These are phyloP conservation scores for Deroplatys truncata DNA, from an alignment of 2,888 invertebrate genomes.

Conservation along the genomic window DNA sequence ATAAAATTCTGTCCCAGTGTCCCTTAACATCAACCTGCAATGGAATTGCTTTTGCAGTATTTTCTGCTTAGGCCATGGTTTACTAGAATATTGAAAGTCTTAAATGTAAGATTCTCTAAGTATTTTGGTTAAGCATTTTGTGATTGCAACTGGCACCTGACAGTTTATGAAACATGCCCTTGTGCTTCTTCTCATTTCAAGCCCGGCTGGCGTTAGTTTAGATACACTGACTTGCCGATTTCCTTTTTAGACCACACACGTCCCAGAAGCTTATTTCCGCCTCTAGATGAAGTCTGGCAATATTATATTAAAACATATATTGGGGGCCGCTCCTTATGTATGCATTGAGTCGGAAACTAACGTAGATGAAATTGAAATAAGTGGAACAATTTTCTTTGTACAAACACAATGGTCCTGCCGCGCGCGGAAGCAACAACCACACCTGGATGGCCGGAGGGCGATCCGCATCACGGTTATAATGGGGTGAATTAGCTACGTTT, in stretches of 20 bases:
- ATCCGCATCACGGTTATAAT: neutral
- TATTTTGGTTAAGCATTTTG: too few species aligned
- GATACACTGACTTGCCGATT: neutral
- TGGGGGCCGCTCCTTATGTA: neutral
- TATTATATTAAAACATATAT: neutral
- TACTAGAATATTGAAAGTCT: too few species aligned
- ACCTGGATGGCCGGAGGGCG: neutral
- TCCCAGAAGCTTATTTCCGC: slow-evolving; percentile 9
- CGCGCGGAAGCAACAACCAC: neutral
- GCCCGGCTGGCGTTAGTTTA: neutral
- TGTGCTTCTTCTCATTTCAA: neutral
- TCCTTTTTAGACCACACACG: neutral
- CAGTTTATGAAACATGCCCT: neutral
- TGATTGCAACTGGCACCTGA: neutral
- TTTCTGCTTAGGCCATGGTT: too few species aligned
- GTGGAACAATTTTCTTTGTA: slow-evolving; percentile 16
- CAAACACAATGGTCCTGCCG: neutral
- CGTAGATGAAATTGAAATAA: neutral
- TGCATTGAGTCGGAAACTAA: neutral
- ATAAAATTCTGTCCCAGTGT: too few species aligned
- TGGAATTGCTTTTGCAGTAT: too few species aligned
- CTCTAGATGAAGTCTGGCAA: neutral
- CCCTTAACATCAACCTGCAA: too few species aligned
- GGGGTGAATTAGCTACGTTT: neutral
- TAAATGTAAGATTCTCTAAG: too few species aligned